These are phyloP conservation scores for Enteromius argenteus DNA, from an alignment of 2,797 vertebrate species.

Conservation along the genomic window DNA sequence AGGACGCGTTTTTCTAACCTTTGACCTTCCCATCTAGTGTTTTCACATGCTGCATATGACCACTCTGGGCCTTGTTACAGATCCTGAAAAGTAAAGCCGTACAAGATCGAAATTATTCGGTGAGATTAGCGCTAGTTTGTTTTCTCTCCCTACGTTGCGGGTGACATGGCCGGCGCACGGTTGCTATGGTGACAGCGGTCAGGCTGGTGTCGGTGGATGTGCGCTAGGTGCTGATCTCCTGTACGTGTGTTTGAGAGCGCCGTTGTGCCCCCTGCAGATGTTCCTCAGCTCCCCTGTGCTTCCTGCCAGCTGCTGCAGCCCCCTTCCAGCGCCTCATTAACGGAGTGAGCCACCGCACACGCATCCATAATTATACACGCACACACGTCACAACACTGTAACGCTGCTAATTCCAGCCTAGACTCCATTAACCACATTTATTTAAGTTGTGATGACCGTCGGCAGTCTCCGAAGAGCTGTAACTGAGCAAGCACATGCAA, in stretches of 20 bases:
- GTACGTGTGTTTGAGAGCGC: constrained; percentile 39
- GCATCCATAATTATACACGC: constrained; percentile 87
- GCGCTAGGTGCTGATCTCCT: constrained; percentile 46
- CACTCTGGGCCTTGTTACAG: background rate
- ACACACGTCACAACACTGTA: constrained; percentile 52
- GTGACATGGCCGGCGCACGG: constrained; percentile 31
- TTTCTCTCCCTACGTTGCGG: background rate
- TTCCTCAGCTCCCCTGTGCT: constrained; percentile 90
- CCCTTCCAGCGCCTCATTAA: constrained; percentile 92
- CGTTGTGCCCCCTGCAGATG: constrained; percentile 87
- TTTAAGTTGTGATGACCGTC: constrained; percentile 39
- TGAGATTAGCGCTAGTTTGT: background rate
- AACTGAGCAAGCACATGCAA: constrained; percentile 71
- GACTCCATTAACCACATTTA: constrained; percentile 43
- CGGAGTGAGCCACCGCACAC: constrained; percentile 90
- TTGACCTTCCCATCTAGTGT: constrained; percentile 30
- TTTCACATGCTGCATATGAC: constrained; percentile 19
- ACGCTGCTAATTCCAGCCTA: constrained; percentile 23
- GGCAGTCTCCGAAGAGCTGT: constrained; percentile 12
- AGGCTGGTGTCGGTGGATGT: constrained; percentile 37
- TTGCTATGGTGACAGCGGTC: constrained; percentile 53
- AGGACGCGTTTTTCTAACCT: constrained; percentile 41
- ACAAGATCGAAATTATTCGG: background rate
- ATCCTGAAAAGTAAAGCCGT: background rate
- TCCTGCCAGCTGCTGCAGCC: constrained; percentile 96